Evolutionary conservation across 1,140 invertebrate genomes (phyloP).

Genomic region (Leptoteleia sp.): DNA sequence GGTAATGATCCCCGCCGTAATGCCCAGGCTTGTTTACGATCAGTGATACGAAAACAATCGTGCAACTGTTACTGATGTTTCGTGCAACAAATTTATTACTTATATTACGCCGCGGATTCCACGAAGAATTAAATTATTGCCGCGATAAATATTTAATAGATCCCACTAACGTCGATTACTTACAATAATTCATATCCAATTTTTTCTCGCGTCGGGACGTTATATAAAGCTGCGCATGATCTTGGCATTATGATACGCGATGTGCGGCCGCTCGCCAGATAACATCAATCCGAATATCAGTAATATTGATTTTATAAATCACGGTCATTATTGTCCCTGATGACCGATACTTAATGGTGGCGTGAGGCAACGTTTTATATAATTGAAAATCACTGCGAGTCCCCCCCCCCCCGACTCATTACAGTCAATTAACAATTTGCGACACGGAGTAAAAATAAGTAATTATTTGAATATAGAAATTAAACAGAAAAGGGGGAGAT

Average conservation of each 20-base stretch:
- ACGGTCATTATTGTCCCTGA: slow-evolving; percentile 43
- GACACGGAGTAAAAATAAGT: slow-evolving; percentile 44
- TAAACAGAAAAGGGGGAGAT: slow-evolving; percentile 18
- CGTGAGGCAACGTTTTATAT: slow-evolving; percentile 51
- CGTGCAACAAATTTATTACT: slow-evolving; percentile 21
- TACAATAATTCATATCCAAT: slow-evolving; percentile 23
- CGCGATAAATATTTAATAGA: slow-evolving; percentile 40
- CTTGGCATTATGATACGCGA: slow-evolving; percentile 38
- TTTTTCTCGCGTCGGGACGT: slow-evolving; percentile 17
- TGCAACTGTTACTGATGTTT: slow-evolving; percentile 26
- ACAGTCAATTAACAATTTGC: too few relatives aligned
- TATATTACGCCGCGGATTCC: background rate
- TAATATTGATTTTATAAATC: slow-evolving; percentile 53
- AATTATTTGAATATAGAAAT: slow-evolving; percentile 33
- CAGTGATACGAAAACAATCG: slow-evolving; percentile 39
- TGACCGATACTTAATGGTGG: slow-evolving; percentile 30
- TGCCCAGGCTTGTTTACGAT: slow-evolving; percentile 12
- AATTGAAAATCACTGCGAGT: slow-evolving; percentile 49
- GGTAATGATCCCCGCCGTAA: slow-evolving; percentile 32
- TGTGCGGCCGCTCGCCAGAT: background rate
- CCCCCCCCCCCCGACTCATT: slow-evolving; percentile 32
- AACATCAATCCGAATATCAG: slow-evolving; percentile 54
- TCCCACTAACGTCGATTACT: background rate
- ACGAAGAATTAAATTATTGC: slow-evolving; percentile 34
- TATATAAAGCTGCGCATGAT: slow-evolving; percentile 28